Conservation (phyloP, 2,888 invertebrate species). For the Drosophila mercatorum region DNA sequence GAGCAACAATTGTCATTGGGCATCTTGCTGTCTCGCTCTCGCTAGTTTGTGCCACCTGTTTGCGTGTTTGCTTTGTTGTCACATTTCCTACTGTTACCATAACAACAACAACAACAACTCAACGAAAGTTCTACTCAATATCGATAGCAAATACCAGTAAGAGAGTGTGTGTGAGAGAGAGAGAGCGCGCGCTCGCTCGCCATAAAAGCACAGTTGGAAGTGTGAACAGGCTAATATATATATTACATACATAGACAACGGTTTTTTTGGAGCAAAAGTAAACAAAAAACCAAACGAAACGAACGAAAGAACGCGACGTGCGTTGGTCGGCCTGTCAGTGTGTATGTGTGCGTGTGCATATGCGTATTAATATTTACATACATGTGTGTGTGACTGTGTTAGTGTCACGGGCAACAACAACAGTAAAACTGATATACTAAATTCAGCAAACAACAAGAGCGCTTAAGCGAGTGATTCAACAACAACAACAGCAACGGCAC, state of each 20-base stretch:
- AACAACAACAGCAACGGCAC: not conserved
- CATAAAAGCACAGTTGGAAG: conserved; percentile 61
- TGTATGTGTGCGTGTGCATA: conserved; percentile 24
- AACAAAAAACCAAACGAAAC: conserved; percentile 61
- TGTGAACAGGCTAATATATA: conserved; percentile 54
- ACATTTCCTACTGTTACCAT: conserved; percentile 42
- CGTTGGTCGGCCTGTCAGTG: conserved; percentile 37
- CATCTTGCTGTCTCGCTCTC: conserved; percentile 10
- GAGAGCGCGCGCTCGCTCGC: conserved; percentile 17
- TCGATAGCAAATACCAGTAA: conserved; percentile 58
- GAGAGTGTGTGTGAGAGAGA: conserved; percentile 28
- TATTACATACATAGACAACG: conserved; percentile 26
- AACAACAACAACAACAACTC: conserved; percentile 46
- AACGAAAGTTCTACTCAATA: conserved; percentile 55
- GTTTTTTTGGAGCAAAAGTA: conserved; percentile 61
- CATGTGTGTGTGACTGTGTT: conserved; percentile 25
- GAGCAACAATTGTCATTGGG: conserved; percentile 30
- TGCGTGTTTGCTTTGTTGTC: conserved; percentile 47
- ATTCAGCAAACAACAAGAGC: conserved; percentile 25
- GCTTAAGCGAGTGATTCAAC: conserved; percentile 48
- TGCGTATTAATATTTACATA: conserved; percentile 36
- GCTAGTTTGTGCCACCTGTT: conserved; percentile 59
- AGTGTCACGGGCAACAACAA: conserved; percentile 60
- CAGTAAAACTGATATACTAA: conserved; percentile 45
- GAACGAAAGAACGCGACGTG: conserved; percentile 50